Evolutionary conservation across 2,888 invertebrate species (phyloP).

Genomic region (Synergus japonicus): DNA sequence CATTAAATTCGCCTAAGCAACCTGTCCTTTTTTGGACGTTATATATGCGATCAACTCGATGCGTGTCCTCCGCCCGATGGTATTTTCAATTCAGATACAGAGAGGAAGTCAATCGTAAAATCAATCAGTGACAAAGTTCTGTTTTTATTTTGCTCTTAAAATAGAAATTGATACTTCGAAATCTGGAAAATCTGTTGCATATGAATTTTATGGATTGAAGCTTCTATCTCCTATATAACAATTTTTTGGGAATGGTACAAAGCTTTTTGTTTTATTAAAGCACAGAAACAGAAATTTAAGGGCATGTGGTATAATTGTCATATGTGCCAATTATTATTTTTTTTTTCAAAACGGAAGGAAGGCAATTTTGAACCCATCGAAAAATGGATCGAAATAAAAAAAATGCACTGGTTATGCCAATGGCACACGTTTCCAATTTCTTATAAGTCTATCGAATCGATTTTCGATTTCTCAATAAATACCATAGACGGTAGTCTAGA

Average conservation of each 20-base stretch:
- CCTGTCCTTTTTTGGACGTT: constrained; percentile 30
- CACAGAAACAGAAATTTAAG: too few species aligned
- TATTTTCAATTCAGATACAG: constrained; percentile 24
- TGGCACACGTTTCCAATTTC: neutral
- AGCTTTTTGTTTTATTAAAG: too few species aligned
- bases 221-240: too few species aligned
- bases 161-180: neutral
- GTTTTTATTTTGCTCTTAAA: constrained; percentile 13
- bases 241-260: too few species aligned
- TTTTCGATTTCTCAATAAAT: constrained; percentile 37
- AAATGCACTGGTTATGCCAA: neutral
- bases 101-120: constrained; percentile 36
- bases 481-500: neutral
- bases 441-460: neutral
- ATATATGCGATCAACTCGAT: constrained; percentile 18
- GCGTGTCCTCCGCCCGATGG: neutral
- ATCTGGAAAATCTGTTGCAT: neutral
- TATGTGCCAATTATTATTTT: too few species aligned
- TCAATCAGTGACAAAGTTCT: constrained; percentile 12
- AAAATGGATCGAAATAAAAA: too few species aligned
- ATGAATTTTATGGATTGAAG: too few species aligned
- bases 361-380: too few species aligned
- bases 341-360: too few species aligned
- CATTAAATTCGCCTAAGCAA: constrained; percentile 35
- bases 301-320: too few species aligned